phyloP scores from a whole-genome alignment of 2,888 invertebrate species.

The Cataglyphis livida region DNA sequence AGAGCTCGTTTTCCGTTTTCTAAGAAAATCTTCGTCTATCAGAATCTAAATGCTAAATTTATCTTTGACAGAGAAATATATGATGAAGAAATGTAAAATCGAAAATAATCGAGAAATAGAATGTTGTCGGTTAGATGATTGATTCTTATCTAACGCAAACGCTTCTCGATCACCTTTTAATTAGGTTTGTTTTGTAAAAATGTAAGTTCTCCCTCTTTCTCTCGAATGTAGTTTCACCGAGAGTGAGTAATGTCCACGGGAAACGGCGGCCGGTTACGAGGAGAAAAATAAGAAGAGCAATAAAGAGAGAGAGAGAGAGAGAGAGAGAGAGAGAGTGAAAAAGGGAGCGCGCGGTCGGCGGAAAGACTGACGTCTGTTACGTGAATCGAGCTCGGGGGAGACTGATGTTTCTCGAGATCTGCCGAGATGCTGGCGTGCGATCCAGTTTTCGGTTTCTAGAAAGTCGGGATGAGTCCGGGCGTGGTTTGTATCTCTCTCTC shows the following conservation, averaged over 20 bases:
- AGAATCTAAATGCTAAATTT: background rate
- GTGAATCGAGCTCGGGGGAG: constrained; percentile 68
- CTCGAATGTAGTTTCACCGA: constrained; percentile 68
- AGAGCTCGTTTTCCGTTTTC: background rate
- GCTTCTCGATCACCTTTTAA: background rate
- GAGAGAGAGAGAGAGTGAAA: constrained; percentile 52
- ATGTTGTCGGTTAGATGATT: background rate
- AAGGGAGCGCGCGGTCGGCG: constrained; percentile 53
- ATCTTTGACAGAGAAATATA: background rate
- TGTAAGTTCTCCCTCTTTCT: constrained; percentile 57
- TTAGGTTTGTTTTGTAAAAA: constrained; percentile 6
- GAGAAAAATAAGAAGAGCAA: constrained; percentile 54
- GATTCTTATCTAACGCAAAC: background rate
- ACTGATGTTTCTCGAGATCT: constrained; percentile 69
- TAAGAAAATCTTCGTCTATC: background rate
- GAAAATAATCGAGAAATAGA: background rate
- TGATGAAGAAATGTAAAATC: background rate
- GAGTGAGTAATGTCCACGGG: constrained; percentile 70
- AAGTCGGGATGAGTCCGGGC: constrained; percentile 84
- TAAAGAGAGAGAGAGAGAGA: constrained; percentile 46
- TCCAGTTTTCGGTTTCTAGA: constrained; percentile 86
- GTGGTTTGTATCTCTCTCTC: constrained; percentile 79
- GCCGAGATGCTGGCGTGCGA: constrained; percentile 80
- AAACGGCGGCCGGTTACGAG: constrained; percentile 64
- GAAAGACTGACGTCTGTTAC: constrained; percentile 73